Evolutionary conservation across 1,140 invertebrate genomes (phyloP), one percentile per base, ranked within the genome.

Genomic region (Calephelis nemesis): DNA sequence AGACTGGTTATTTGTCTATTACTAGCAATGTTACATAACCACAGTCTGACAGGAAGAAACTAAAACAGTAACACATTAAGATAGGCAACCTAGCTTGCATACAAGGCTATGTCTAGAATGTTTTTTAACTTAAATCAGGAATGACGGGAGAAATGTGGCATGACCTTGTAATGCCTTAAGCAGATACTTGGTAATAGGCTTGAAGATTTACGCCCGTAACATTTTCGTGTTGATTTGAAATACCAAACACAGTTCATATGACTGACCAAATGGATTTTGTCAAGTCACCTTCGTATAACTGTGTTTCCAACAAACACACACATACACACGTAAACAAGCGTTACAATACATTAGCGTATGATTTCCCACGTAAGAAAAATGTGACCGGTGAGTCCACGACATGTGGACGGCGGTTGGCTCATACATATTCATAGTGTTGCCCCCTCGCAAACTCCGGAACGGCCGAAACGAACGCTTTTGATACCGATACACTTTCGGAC

Each of bases 331-430:
- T 39, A 58, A 58, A 40, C 11, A 39, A 39, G 7, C 2, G 19
- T 40, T 58, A 19, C 12, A 19, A 30, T 10, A 19, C 12, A 19
- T 58, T 19, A 19, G 19, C 30, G 4, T 19, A 54, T 58, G 54
- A 58, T 58, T 58, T 58, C 54, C 54, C 54, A 58, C 54, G 54
- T 58, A 58, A 58, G 54, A 58, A 58, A 58, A 58, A 58, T 58
- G 54, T 39, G 52, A 19, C 52, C 19, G 15, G 52, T 19, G 10
- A 54, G 19, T 58, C 54, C 52, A 54, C 52, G 52, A 54, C 52
- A 54, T 54, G 52, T 54, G 52, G 52, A 54, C 15, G 52, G 13
- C 52, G 52, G 54, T 54, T 54, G 52, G 52, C 15, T 54, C 52
- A 54, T 54, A 15, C 52, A 54, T 54, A 54, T 54, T 54, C 19